Conservation (phyloP, 2,888 invertebrate species). For the Macrophya annulata region DNA sequence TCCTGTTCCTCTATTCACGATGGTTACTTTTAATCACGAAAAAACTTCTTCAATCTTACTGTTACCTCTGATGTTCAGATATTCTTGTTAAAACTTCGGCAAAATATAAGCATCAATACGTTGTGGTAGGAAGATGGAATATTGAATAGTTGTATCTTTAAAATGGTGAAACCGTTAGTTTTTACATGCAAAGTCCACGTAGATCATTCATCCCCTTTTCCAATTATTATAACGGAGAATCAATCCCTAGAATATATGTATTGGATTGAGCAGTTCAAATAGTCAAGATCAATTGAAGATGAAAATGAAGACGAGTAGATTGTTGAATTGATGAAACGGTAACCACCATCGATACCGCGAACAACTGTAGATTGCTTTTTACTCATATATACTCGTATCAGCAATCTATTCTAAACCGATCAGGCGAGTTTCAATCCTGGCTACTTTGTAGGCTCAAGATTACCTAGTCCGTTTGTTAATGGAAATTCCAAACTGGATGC, state of each 20-base stretch:
- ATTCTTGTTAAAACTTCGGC: slow-evolving; percentile 60
- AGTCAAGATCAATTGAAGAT: slow-evolving; percentile 30
- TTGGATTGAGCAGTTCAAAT: slow-evolving; percentile 23
- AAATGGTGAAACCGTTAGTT: slow-evolving; percentile 58
- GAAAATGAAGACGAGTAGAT: slow-evolving; percentile 31
- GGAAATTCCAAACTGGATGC: slow-evolving; percentile 49
- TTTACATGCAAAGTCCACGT: slow-evolving; percentile 58
- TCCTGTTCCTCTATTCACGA: neutral
- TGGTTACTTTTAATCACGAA: slow-evolving; percentile 17
- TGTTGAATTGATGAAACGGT: slow-evolving; percentile 51
- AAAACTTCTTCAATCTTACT: neutral
- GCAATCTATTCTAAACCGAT: slow-evolving; percentile 50
- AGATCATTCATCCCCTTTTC: slow-evolving; percentile 47
- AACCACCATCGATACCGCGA: slow-evolving; percentile 31
- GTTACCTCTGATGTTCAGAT: neutral
- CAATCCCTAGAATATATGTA: slow-evolving; percentile 8
- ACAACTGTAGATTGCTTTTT: slow-evolving; percentile 47
- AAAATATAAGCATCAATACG: slow-evolving; percentile 60
- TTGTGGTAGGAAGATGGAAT: slow-evolving; percentile 60
- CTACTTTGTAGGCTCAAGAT: slow-evolving; percentile 50
- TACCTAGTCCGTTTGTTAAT: slow-evolving; percentile 46
- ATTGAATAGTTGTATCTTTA: slow-evolving; percentile 58
- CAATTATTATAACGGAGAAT: slow-evolving; percentile 20
- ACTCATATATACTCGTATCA: slow-evolving; percentile 36
- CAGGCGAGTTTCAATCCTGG: slow-evolving; percentile 46